A percentile compares a stretch with the other conserved stretches of the same genome.
Evolutionary conservation across 2,113 vertebrate species (phyloP).

Genomic region (Hyaena hyaena): DNA sequence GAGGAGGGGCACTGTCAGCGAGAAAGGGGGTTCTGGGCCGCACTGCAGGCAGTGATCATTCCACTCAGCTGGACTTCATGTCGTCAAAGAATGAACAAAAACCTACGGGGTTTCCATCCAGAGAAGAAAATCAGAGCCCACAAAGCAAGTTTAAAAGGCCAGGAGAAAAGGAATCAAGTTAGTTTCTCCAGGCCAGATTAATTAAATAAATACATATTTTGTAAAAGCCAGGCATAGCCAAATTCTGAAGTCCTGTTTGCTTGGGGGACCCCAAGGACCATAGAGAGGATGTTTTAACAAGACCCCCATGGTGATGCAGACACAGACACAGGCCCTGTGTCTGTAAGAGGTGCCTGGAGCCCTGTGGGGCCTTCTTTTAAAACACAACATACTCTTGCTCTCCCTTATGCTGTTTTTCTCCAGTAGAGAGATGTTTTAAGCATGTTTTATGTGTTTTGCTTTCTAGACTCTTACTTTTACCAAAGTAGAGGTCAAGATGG

Average conservation of each 20-base stretch:
- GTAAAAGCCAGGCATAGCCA: neutral
- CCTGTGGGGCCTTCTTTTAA: neutral
- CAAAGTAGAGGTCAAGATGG: slow-evolving; percentile 72
- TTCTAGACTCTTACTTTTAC: slow-evolving; percentile 58
- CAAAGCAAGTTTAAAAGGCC: slow-evolving; percentile 9
- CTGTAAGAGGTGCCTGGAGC: neutral
- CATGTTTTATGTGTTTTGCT: neutral
- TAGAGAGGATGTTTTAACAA: neutral
- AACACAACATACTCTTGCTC: neutral
- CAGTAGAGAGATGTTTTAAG: neutral
- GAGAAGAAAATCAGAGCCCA: neutral
- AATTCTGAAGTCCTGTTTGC: neutral
- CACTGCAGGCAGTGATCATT: neutral
- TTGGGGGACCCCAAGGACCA: neutral
- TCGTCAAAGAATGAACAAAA: neutral
- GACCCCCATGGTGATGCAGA: neutral
- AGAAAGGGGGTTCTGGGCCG: neutral
- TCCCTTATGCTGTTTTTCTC: neutral
- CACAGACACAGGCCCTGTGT: neutral
- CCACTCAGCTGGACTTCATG: neutral
- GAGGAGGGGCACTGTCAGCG: neutral
- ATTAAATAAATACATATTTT: neutral
- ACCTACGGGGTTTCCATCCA: neutral
- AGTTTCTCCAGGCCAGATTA: neutral
- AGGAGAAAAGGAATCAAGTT: neutral